phyloP scores from a whole-genome alignment of 2,888 invertebrate genomes.

The Fabriciana adippe region DNA sequence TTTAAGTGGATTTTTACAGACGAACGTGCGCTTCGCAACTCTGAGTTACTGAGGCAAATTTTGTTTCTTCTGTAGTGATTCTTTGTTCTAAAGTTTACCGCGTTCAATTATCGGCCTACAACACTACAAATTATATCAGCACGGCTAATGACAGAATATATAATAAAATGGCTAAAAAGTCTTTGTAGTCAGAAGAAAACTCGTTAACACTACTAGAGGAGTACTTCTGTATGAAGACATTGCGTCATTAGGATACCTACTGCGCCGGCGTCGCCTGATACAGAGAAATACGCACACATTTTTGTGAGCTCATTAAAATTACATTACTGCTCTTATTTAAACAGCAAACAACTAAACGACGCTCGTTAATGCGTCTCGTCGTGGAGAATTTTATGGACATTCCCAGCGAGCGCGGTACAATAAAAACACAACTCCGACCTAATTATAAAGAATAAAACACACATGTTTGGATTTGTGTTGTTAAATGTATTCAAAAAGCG shows the following conservation, averaged over 20 bases:
- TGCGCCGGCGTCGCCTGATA: conserved; percentile 49
- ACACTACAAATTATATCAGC: not conserved
- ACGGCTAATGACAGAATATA: too few species aligned
- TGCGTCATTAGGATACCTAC: conserved; percentile 29
- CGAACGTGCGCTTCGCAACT: conserved; percentile 63
- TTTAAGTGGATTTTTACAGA: conserved; percentile 80
- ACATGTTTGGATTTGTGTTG: conserved; percentile 41
- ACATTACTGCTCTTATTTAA: conserved; percentile 79
- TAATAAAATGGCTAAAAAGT: too few species aligned
- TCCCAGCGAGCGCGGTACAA: conserved; percentile 48
- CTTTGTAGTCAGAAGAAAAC: not conserved
- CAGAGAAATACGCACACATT: conserved; percentile 65
- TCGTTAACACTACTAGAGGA: conserved; percentile 5
- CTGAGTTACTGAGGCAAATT: conserved; percentile 72
- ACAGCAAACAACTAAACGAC: conserved; percentile 78
- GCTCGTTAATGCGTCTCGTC: conserved; percentile 72
- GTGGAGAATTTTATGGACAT: conserved; percentile 71
- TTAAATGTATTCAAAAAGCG: conserved; percentile 37
- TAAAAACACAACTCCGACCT: conserved; percentile 43
- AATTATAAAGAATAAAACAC: conserved; percentile 45
- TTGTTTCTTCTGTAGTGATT: conserved; percentile 55
- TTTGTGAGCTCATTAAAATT: conserved; percentile 79
- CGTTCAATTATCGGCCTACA: conserved; percentile 1
- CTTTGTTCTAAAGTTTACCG: conserved; percentile 1
- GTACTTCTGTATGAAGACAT: conserved; percentile 25